Conservation (phyloP, 2,797 vertebrate genomes). For the Merluccius polli region DNA sequence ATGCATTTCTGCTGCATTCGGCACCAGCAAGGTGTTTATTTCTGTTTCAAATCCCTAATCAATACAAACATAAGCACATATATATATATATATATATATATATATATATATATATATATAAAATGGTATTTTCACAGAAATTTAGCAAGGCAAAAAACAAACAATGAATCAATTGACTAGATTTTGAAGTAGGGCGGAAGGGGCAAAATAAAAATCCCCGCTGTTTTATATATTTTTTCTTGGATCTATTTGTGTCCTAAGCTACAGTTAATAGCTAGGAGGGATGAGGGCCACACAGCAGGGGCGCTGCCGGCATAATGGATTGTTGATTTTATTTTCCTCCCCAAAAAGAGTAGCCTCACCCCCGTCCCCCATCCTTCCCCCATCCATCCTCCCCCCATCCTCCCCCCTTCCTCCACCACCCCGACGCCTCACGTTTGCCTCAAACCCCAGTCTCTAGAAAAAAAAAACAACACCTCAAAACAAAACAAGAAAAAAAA, state of each 20-base stretch:
- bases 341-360: constrained; percentile 42
- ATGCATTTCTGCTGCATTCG: too few species aligned
- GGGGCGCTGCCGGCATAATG: constrained; percentile 59
- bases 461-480: neutral
- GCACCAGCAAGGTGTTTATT: too few species aligned
- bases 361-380: neutral
- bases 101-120: too few species aligned
- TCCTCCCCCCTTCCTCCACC: constrained; percentile 24
- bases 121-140: neutral
- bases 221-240: constrained; percentile 71
- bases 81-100: neutral
- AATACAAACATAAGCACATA: neutral
- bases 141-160: neutral
- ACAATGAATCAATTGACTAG: neutral
- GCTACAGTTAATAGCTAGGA: constrained; percentile 63
- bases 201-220: constrained; percentile 56
- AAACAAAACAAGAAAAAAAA: neutral
- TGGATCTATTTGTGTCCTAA: constrained; percentile 71
- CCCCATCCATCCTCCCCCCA: constrained; percentile 22
- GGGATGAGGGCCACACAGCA: constrained; percentile 58
- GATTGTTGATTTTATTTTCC: constrained; percentile 63
- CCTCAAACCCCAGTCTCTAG: constrained; percentile 23
- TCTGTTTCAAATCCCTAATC: too few species aligned
- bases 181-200: constrained; percentile 22
- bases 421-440: constrained; percentile 30